Evolutionary conservation across 2,113 vertebrate genomes (phyloP).

Genomic region (Mobula birostris): DNA sequence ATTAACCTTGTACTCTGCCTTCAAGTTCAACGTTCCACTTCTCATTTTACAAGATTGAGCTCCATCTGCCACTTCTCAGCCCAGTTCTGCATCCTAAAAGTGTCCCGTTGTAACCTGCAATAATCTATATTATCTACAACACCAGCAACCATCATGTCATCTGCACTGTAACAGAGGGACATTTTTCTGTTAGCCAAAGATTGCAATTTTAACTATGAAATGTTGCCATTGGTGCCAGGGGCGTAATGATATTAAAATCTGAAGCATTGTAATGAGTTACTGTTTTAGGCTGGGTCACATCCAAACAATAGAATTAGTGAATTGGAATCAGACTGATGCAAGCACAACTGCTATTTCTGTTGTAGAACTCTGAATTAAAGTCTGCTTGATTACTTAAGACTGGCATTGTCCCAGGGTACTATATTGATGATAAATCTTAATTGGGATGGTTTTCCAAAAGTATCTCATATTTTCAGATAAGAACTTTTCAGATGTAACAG

Average conservation of each 20-base stretch:
- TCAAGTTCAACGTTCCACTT: no score
- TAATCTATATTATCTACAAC: no score
- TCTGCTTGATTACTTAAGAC: background rate
- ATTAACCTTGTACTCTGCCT: no score
- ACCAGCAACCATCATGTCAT: no score
- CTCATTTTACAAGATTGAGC: no score
- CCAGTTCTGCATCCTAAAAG: no score
- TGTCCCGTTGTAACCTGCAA: no score
- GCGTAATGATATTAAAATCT: background rate
- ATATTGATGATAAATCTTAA: background rate
- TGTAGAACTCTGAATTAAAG: background rate
- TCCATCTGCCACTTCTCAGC: no score
- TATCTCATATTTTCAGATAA: no score
- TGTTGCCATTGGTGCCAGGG: background rate
- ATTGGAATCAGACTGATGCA: background rate
- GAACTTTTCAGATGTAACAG: no score
- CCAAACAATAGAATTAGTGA: background rate
- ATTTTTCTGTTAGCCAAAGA: background rate
- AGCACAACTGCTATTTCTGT: background rate
- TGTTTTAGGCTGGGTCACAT: background rate
- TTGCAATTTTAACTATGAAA: background rate
- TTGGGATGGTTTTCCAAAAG: background rate
- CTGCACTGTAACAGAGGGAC: no score
- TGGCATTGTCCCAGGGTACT: background rate
- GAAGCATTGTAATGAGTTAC: background rate